Evolutionary conservation across 2,113 vertebrate genomes (phyloP), one percentile per base, ranked within the genome.

Genomic region (Engraulis encrasicolus): DNA sequence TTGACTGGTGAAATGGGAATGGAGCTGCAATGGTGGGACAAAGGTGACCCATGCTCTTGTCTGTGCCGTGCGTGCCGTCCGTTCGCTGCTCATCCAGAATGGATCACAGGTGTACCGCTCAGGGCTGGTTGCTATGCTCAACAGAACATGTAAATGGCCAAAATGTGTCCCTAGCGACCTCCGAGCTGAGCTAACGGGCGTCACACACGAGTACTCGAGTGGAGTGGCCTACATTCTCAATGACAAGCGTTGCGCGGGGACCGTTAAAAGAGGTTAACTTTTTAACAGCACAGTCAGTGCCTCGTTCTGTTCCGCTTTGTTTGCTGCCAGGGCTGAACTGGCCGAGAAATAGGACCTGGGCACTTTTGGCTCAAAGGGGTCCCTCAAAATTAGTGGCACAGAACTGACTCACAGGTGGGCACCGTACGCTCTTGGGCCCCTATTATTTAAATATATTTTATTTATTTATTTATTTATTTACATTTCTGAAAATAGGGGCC

Each of bases 1-100:
- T 58, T n/a, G 11, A 0, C 20, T 23, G 45, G 9, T 82, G 71
- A 85, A 85, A 85, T 80, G 50, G 74, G 79, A 81, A 19, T n/a
- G 2, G 38, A 77, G 48, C 48, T 14, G n/a, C n/a, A n/a, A n/a
- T n/a, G n/a, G 19, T n/a, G 17, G 18, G 40, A 85, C 66, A 85
- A 58, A 20, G 58, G 74, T 37, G 27, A 85, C 17, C 31, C 23
- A 58, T 78, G 80, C 78, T 81, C 81, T 54, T n/a, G n/a, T n/a
- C n/a, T n/a, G n/a, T 5, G 61, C 50, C 50, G 50, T 19, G 50
- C 6, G 18, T 20, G 18, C 50, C 50, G 50, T 23, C 20, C 23
- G 54, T 58, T 23, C 19, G 58, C 23, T 66, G 11, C n/a, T 66
- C 27, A 66, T 66, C 58, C 58, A 31, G 23, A 66, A 66, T 66